These are phyloP conservation scores for Forbesichthys papilliferus DNA, from an alignment of 2,113 vertebrate species.

Conservation along the genomic window DNA sequence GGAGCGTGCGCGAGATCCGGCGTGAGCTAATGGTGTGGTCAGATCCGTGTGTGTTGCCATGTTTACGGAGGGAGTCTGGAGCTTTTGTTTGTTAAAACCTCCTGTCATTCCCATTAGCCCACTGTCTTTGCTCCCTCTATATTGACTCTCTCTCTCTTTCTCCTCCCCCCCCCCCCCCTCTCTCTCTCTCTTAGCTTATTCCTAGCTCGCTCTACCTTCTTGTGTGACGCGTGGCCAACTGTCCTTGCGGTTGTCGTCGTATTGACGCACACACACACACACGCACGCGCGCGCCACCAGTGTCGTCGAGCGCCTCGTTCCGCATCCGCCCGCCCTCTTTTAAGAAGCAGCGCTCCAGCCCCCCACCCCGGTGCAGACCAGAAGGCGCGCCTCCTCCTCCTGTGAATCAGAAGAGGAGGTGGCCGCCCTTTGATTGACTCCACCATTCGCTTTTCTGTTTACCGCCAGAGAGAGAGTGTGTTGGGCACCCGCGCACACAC, in stretches of 20 bases:
- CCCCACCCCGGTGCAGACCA: constrained; percentile 18
- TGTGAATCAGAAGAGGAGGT: constrained; percentile 55
- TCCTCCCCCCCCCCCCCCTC: not conserved
- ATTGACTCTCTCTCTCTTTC: too few species aligned
- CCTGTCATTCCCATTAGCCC: constrained; percentile 58
- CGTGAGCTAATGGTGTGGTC: constrained; percentile 32
- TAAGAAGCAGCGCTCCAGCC: too few species aligned
- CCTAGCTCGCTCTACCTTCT: not conserved
- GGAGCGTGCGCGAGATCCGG: too few species aligned
- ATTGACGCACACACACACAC: not conserved
- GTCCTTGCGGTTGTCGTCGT: constrained; percentile 51
- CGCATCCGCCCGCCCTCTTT: constrained; percentile 17
- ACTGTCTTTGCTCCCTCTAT: constrained; percentile 32
- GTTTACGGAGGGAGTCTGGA: constrained; percentile 46
- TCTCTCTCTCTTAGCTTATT: not conserved
- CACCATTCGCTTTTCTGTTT: not conserved
- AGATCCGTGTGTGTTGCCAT: constrained; percentile 57
- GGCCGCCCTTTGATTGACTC: too few species aligned
- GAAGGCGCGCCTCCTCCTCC: constrained; percentile 33
- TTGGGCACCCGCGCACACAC: not conserved
- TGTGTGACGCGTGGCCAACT: constrained; percentile 7
- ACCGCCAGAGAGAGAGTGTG: too few species aligned
- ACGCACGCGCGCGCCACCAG: not conserved
- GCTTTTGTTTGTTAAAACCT: constrained; percentile 63
- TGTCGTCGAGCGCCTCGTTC: constrained; percentile 56